Base-by-base conservation (phyloP, 2,113 vertebrate species). In the Dasyornis broadbenti region DNA sequence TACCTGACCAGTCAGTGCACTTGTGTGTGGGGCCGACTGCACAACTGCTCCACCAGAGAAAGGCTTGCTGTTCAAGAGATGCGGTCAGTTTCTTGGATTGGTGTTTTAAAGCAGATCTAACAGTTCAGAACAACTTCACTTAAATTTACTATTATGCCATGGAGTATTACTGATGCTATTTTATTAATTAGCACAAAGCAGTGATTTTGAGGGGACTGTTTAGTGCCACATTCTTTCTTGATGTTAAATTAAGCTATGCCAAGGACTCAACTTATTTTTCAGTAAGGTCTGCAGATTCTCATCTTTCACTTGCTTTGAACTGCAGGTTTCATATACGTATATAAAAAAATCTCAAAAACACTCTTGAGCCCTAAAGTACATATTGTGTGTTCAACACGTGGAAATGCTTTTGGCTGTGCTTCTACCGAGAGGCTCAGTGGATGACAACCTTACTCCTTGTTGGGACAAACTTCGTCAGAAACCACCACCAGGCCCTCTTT, bases 291-390 rank as follows among this genome's bases (percentile, higher is more conserved):
- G 57, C 53, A 86, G 64, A 84, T 86, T 78, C 50, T 78, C 45
- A 49, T 73, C 81, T 95, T 89, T 81, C 68, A 60, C 72, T 77
- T 90, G 79, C 77, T 95, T 91, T 91, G 54, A 90, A 90, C 73
- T 33, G 50, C 73, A 60, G 42, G 35, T 40, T 70, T 91, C n/a
- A 57, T 70, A 81, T 13, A 45, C 16, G 21, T 23, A 69, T 33
- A 61, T 9, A 70, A 66, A 73, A 85, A 75, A 77, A 84, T 11
- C 21, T 77, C 50, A 20, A 40, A 31, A 15, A 11, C 31, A 22
- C 10, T 3, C 17, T 21, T 8, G 12, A 27, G 71, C 31, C 40
- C 50, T 71, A 22, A 68, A 69, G 49, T 52, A 77, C 23, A 22
- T 4, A n/a, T 9, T 27, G 30, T 45, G 42, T 52, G 33, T 66